These are phyloP conservation scores for Pocota personata DNA, from an alignment of 2,888 invertebrate species.

Conservation along the genomic window DNA sequence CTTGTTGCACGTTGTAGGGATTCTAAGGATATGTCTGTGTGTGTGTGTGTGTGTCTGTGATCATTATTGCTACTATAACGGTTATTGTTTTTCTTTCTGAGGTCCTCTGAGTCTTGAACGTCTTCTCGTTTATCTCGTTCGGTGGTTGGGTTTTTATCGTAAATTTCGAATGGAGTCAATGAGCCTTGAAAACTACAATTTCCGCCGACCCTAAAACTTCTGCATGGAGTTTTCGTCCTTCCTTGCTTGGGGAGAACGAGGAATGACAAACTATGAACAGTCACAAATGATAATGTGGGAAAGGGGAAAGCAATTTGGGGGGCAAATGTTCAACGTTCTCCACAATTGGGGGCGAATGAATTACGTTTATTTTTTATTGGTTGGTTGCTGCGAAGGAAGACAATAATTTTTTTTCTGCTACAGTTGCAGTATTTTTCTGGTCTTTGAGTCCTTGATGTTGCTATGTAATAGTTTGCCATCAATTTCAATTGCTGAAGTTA, in stretches of 20 bases:
- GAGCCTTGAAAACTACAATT: conserved; percentile 72
- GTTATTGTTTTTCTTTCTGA: conserved; percentile 55
- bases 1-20: conserved; percentile 34
- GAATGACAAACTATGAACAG: conserved; percentile 46
- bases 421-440: conserved; percentile 9
- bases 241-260: neutral
- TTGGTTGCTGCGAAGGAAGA: neutral
- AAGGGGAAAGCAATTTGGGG: neutral
- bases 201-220: conserved; percentile 50
- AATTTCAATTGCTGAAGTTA: no score
- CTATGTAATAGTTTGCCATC: neutral
- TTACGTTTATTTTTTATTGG: conserved; percentile 42
- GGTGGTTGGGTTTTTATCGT: conserved; percentile 61
- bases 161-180: conserved; percentile 70
- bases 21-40: neutral
- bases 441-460: neutral
- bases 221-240: conserved; percentile 3
- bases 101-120: conserved; percentile 31
- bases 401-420: conserved; percentile 10
- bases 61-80: conserved; percentile 58
- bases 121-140: conserved; percentile 59
- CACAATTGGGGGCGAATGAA: conserved; percentile 20
- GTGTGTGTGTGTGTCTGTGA: conserved; percentile 16
- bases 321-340: neutral
- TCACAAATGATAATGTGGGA: conserved; percentile 29